phyloP scores from a whole-genome alignment of 2,888 invertebrate genomes.

The Vandiemenella viatica region DNA sequence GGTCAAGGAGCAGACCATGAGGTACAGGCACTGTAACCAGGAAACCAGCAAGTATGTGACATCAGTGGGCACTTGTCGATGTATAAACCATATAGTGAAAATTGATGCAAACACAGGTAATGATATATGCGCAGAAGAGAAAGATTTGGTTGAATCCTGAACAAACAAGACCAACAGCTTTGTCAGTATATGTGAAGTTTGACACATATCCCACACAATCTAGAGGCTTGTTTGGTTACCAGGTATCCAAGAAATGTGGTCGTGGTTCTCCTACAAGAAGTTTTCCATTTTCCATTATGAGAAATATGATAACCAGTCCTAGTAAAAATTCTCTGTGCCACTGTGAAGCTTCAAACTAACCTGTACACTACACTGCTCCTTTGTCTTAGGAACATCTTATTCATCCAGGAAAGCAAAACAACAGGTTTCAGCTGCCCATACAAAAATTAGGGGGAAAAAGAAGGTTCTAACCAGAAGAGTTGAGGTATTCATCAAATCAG shows the following conservation, averaged over 20 bases:
- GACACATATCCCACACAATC: constrained; percentile 51
- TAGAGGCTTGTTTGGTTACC: constrained; percentile 45
- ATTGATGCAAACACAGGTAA: constrained; percentile 49
- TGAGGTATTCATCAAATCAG: too few relatives aligned
- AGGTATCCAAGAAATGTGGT: constrained; percentile 61
- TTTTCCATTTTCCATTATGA: constrained; percentile 42
- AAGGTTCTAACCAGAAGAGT: too few relatives aligned
- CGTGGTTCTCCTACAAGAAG: constrained; percentile 53
- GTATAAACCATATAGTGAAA: constrained; percentile 50
- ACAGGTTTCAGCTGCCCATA: too few relatives aligned
- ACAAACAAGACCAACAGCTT: constrained; percentile 39
- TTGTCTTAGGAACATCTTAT: too few relatives aligned
- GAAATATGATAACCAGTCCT: constrained; percentile 43
- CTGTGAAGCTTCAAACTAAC: too few relatives aligned
- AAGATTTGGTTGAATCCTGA: constrained; percentile 50
- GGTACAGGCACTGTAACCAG: constrained; percentile 42
- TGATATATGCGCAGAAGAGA: constrained; percentile 66
- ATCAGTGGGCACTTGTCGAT: constrained; percentile 34
- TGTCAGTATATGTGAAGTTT: constrained; percentile 49
- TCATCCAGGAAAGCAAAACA: too few relatives aligned
- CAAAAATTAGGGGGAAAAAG: too few relatives aligned
- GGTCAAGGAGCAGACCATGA: constrained; percentile 46
- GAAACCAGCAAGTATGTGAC: constrained; percentile 42
- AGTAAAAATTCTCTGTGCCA: constrained; percentile 47
- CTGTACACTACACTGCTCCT: too few relatives aligned